Base-by-base conservation (phyloP, 2,888 invertebrate species). In the Maniola hyperantus region DNA sequence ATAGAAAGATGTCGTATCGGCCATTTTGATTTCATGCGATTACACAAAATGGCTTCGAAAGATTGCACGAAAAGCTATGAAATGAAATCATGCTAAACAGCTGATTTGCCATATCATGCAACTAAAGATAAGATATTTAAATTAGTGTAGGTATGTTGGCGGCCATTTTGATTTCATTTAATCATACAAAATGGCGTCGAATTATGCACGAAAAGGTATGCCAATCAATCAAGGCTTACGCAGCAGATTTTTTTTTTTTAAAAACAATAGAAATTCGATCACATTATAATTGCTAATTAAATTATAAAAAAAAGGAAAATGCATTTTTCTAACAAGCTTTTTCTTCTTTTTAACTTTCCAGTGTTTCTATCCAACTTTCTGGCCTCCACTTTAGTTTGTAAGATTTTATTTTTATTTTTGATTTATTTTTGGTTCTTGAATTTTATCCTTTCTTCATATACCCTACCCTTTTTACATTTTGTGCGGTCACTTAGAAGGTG, bases 301-400 rank as follows among this genome's bases (percentile, higher is more conserved):
- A n/a, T 18, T 55, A 18, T 15, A 42, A 6, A 6, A 44, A 26
- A 44, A 39, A 11, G n/a, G n/a, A 51, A 7, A 60, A 0, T 13
- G 8, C 33, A 26, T 4, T 62, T 61, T 65, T 76, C 71, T 79
- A 78, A 78, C 74, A 71, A 66, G 58, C 72, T 66, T 66, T 71
- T 76, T 76, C n/a, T 83, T 81, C 84, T 87, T 83, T 81, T 84
- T 87, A 80, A 83, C 82, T 92, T 57, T 92, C 78, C 91, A 92
- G 91, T 88, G 81, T 92, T 92, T 92, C 90, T 93, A 81, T 91
- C 92, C 71, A 88, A 92, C 83, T 92, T 89, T 92, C 88, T 92
- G 92, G 89, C 93, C 82, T 91, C 91, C 75, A 85, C 91, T 81
- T 87, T 92, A 91, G 90, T 91, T 90, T 92, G 92, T 92, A 92